A percentile compares a stretch with the other conserved stretches of the same genome.
Evolutionary conservation across 2,888 invertebrate genomes (phyloP).

Genomic region (Sphaerophoria taeniata): DNA sequence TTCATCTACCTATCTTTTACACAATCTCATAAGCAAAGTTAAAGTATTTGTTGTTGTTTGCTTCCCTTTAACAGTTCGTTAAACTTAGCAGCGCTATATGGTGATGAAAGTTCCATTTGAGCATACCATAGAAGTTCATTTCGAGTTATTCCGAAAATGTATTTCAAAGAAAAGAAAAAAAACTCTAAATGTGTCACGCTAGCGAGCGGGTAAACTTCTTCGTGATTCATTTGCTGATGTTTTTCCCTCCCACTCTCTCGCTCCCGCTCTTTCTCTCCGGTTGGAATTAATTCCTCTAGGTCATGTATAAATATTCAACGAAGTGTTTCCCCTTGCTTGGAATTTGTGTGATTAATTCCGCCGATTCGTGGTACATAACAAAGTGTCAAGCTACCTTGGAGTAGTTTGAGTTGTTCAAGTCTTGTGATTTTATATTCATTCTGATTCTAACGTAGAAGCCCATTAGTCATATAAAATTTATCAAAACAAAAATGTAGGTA

Average conservation of each 20-base stretch:
- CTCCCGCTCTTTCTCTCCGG: not conserved
- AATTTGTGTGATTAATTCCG: slow-evolving; percentile 8
- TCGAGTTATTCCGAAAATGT: too few relatives aligned
- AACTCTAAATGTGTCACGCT: too few relatives aligned
- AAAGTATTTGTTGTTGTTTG: too few relatives aligned
- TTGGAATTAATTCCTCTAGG: not conserved
- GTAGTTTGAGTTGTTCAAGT: not conserved
- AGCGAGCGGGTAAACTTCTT: not conserved
- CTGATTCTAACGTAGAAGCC: slow-evolving; percentile 7
- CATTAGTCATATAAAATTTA: slow-evolving; percentile 20
- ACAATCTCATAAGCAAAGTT: too few relatives aligned
- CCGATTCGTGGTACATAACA: not conserved
- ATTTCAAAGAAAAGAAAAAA: too few relatives aligned
- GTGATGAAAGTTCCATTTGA: too few relatives aligned
- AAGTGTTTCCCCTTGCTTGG: not conserved
- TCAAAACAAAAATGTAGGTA: not conserved
- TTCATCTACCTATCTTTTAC: too few relatives aligned
- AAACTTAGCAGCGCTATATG: too few relatives aligned
- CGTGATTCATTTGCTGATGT: slow-evolving; percentile 3
- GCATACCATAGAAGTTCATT: too few relatives aligned
- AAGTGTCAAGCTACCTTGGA: not conserved
- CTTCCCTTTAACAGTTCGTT: too few relatives aligned
- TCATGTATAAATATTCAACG: slow-evolving; percentile 24
- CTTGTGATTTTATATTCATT: slow-evolving; percentile 3
- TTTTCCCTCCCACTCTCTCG: not conserved